Evolutionary conservation across 2,888 invertebrate genomes (phyloP), one percentile per base, ranked within the genome.

Genomic region (Chloroclysta siterata): DNA sequence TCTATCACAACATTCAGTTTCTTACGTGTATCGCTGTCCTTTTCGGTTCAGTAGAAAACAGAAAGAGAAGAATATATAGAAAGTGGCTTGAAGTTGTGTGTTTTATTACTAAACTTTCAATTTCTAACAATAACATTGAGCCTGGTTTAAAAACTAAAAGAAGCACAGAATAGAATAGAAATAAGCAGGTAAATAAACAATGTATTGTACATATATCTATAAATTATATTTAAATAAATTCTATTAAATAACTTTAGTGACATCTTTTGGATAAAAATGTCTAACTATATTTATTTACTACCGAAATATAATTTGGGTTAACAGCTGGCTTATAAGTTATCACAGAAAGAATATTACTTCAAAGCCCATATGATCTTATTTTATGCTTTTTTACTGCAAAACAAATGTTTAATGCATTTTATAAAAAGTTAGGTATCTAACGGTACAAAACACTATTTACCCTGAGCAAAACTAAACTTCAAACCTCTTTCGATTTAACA

Each of bases 1-100:
- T 87, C 91, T 91, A 92, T 91, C 91, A 92, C 92, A 91, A 92
- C 91, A 92, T 91, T 89, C 83, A 91, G 88, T 90, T 88, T 86
- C 83, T 80, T 85, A 66, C 62, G 63, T 56, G 68, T 65, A 58
- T 63, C 59, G 63, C 69, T 68, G 68, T 66, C 67, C 58, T 58
- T 62, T 52, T 62, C 60, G 55, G 54, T 53, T 60, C 29, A 57
- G 44, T 54, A n/a, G 58, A 60, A 57, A 63, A 62, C 22, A 61
- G 57, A 63, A 61, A 63, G 56, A 69, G 60, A 55, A 10, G 39
- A 42, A 14, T n/a, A 29, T 5, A 50, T 60, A 39, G 56, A 61
- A 60, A 53, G 63, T 59, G 59, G 66, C 11, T 39, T 11, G 36
- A 39, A 39, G 36, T 39, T 8, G 36, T 11, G 36, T 11, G 36